A percentile compares a stretch with the other conserved stretches of the same genome.
phyloP scores from a whole-genome alignment of 2,888 invertebrate species.

The Xanthia togata region DNA sequence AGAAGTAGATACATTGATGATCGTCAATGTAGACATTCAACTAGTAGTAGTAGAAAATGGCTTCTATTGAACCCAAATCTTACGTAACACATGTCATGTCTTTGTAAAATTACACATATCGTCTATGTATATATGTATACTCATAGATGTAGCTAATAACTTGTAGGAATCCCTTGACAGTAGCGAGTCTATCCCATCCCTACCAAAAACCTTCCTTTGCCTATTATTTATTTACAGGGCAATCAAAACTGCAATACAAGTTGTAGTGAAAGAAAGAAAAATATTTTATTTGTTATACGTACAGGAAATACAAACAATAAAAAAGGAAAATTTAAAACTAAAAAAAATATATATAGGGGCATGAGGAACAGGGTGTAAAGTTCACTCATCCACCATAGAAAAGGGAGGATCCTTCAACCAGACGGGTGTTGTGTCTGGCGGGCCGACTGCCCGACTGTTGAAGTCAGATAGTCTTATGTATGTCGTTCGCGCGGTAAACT shows the following conservation, averaged over 20 bases:
- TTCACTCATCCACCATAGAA: too few species aligned
- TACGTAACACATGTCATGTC: neutral
- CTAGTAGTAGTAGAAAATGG: neutral
- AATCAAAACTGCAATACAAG: conserved; percentile 7
- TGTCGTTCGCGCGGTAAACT: too few species aligned
- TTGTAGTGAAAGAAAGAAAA: neutral
- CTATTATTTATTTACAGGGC: conserved; percentile 15
- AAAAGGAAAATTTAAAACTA: neutral
- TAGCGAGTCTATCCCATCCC: neutral
- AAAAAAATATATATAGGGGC: too few species aligned
- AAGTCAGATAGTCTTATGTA: too few species aligned
- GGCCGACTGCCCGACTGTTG: too few species aligned
- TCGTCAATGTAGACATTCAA: neutral
- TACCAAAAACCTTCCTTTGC: neutral
- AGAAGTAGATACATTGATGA: neutral
- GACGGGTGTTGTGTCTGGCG: too few species aligned
- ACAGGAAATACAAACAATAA: neutral
- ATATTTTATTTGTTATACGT: neutral
- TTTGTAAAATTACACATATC: neutral
- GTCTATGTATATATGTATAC: neutral
- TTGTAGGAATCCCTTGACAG: neutral
- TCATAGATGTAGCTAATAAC: neutral
- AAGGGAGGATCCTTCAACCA: too few species aligned
- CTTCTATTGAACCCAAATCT: neutral
- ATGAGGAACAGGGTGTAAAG: too few species aligned